A percentile compares a stretch with the other conserved stretches of the same genome.
These are phyloP conservation scores for Menura novaehollandiae DNA, from an alignment of 2,113 vertebrate genomes.

Conservation along the genomic window DNA sequence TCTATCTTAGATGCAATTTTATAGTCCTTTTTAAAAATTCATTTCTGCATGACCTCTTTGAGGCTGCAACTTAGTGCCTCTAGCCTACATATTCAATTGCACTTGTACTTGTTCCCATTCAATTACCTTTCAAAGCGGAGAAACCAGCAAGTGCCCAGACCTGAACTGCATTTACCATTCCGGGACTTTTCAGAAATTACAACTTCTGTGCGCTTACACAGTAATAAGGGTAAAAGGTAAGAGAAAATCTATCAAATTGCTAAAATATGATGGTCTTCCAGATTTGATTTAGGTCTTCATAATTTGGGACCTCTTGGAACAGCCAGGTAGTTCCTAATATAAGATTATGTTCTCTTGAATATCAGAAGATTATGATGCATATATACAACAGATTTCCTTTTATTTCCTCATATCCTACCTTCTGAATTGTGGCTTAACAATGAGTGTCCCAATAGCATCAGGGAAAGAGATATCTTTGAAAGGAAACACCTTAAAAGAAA, in stretches of 20 bases:
- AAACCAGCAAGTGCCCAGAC: constrained; percentile 67
- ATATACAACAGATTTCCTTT: neutral
- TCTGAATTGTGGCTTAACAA: neutral
- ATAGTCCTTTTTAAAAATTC: constrained; percentile 90
- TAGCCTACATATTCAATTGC: constrained; percentile 85
- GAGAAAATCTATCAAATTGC: constrained; percentile 56
- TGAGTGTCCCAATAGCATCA: neutral
- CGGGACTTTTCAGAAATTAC: constrained; percentile 69
- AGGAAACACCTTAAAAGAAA: neutral
- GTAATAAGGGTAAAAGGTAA: constrained; percentile 58
- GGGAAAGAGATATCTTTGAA: neutral
- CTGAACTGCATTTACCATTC: constrained; percentile 78
- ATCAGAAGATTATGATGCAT: constrained; percentile 25
- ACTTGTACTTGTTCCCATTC: constrained; percentile 84
- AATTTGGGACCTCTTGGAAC: constrained; percentile 37
- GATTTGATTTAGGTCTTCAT: constrained; percentile 52
- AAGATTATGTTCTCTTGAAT: neutral
- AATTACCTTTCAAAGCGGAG: constrained; percentile 85
- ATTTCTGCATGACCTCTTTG: constrained; percentile 89
- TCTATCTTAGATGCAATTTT: constrained; percentile 91
- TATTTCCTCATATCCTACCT: neutral
- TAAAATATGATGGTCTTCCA: constrained; percentile 24
- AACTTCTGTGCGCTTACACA: constrained; percentile 34
- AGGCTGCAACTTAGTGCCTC: constrained; percentile 80
- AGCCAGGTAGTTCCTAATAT: constrained; percentile 34